These are phyloP conservation scores for Drepanosiphum platanoidis DNA, from an alignment of 2,888 invertebrate species.

Conservation along the genomic window DNA sequence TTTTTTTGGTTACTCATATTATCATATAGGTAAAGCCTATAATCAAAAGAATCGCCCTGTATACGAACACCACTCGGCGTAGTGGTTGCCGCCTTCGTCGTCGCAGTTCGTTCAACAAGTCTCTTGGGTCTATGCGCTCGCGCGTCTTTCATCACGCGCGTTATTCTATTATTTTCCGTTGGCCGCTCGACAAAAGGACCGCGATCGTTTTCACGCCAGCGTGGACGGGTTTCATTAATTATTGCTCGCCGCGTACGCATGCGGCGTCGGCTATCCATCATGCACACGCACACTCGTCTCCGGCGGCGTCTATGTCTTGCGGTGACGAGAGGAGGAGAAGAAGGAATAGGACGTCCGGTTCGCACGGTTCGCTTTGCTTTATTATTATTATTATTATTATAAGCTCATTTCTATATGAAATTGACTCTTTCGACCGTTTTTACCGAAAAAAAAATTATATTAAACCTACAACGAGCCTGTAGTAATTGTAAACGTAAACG, in stretches of 20 bases:
- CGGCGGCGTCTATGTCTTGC: not conserved
- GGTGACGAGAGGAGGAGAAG: not conserved
- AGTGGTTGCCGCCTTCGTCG: not conserved
- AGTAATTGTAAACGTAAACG: too few relatives aligned
- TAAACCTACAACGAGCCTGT: too few relatives aligned
- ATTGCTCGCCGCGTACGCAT: not conserved
- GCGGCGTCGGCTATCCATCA: slow-evolving; percentile 30
- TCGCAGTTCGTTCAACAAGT: slow-evolving; percentile 30
- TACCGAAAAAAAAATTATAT: too few relatives aligned
- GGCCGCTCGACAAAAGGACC: slow-evolving; percentile 37
- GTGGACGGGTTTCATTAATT: slow-evolving; percentile 44
- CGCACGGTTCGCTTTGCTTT: slow-evolving; percentile 7
- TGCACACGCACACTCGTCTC: slow-evolving; percentile 31
- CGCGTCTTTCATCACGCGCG: not conserved
- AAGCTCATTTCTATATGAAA: not conserved
- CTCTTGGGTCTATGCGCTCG: not conserved
- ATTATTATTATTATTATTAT: slow-evolving; percentile 8
- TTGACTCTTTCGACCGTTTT: not conserved
- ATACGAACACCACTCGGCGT: not conserved
- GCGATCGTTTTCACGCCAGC: slow-evolving; percentile 44
- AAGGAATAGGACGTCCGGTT: slow-evolving; percentile 33
- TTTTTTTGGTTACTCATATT: too few relatives aligned
- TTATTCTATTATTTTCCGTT: not conserved
- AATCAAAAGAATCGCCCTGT: too few relatives aligned
- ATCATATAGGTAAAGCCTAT: too few relatives aligned